Conservation (phyloP, 2,888 invertebrate species). For the Drosophila borealis region DNA sequence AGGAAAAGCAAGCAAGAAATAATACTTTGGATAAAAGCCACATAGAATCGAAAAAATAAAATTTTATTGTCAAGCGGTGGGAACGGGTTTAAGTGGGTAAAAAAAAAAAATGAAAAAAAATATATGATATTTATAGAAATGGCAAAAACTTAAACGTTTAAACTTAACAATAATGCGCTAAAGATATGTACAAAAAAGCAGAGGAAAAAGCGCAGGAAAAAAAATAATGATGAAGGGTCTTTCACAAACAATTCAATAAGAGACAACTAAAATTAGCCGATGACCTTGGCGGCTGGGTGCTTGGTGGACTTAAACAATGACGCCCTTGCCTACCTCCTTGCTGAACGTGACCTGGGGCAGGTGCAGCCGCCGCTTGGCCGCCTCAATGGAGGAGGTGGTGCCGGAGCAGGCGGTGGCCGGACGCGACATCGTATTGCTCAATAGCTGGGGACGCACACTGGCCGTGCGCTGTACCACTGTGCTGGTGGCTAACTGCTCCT, state of each 20-base stretch:
- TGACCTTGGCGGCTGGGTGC: neutral
- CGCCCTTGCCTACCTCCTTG: conserved; percentile 96
- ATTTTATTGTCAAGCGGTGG: conserved; percentile 78
- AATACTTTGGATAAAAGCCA: conserved; percentile 15
- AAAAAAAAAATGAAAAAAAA: conserved; percentile 22
- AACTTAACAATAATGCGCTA: conserved; percentile 64
- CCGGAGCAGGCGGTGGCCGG: conserved; percentile 90
- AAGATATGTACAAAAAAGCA: conserved; percentile 58
- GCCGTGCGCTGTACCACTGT: conserved; percentile 68
- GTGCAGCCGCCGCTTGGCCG: conserved; percentile 88
- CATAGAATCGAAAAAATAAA: conserved; percentile 59
- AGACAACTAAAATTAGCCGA: conserved; percentile 14
- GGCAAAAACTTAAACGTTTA: conserved; percentile 44
- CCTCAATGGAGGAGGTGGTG: conserved; percentile 87
- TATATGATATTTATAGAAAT: too few relatives aligned
- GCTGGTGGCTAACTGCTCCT: conserved; percentile 21
- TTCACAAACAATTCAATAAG: conserved; percentile 33
- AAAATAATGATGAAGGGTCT: neutral
- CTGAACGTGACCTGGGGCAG: conserved; percentile 94
- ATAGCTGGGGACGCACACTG: conserved; percentile 46
- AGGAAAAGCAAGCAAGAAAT: conserved; percentile 2
- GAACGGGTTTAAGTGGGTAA: conserved; percentile 25
- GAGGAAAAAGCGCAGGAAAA: conserved; percentile 25
- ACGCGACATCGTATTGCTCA: conserved; percentile 81
- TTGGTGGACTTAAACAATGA: conserved; percentile 88